Conservation (phyloP, 2,113 vertebrate genomes). For the Mobula hypostoma region DNA sequence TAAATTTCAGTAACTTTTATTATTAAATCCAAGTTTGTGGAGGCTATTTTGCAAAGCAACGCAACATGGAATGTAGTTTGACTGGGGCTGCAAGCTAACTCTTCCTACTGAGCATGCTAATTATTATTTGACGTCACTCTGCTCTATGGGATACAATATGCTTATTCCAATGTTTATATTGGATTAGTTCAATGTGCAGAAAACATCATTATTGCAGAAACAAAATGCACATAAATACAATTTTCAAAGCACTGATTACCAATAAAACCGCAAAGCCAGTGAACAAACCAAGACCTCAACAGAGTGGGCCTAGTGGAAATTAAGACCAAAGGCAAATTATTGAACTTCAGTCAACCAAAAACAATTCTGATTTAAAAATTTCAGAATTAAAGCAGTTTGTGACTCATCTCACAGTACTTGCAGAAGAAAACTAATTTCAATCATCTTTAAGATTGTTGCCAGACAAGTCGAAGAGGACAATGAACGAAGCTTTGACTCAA, state of each 20-base stretch:
- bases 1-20: conserved; percentile 16
- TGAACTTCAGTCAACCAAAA: not conserved
- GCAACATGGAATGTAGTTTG: not conserved
- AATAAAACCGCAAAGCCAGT: not conserved
- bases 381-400: conserved; percentile 3
- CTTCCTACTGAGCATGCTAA: conserved; percentile 12
- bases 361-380: not conserved
- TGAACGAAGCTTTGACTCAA: not conserved
- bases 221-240: not conserved
- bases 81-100: not conserved
- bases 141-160: conserved; percentile 18
- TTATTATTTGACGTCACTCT: conserved; percentile 26
- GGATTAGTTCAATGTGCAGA: conserved; percentile 26
- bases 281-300: not conserved
- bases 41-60: not conserved
- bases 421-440: not conserved
- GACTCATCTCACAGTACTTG: not conserved
- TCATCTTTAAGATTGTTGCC: not conserved
- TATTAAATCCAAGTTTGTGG: not conserved
- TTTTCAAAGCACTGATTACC: not conserved
- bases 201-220: not conserved
- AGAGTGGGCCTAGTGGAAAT: not conserved
- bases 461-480: not conserved
- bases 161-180: conserved; percentile 29
- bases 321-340: not conserved